These are phyloP conservation scores for Eulemur rufifrons DNA, from an alignment of 2,113 vertebrate species.

Conservation along the genomic window DNA sequence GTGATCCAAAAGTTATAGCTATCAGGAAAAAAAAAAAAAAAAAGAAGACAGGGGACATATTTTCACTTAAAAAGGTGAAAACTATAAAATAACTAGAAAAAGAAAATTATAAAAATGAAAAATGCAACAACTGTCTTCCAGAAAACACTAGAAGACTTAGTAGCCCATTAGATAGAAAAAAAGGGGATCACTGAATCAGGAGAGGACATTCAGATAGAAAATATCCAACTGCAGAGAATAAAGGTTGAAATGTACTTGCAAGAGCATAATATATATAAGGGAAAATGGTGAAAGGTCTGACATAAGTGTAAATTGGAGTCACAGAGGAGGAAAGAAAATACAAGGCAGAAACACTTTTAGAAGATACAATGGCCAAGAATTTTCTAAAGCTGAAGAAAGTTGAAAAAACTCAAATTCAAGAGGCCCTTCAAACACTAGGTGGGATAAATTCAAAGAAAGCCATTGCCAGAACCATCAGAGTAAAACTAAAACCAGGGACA, in stretches of 20 bases:
- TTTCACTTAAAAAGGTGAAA: not conserved
- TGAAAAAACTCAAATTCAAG: not conserved
- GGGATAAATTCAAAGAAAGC: not conserved
- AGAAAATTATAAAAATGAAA: not conserved
- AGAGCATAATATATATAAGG: not conserved
- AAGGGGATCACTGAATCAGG: not conserved
- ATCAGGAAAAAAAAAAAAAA: not conserved
- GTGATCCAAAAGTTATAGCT: not conserved
- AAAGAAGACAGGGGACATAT: not conserved
- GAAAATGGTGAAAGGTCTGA: not conserved
- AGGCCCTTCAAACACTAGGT: not conserved
- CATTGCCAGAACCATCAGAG: not conserved
- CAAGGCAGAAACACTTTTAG: not conserved
- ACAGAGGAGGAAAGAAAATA: not conserved
- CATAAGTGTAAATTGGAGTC: not conserved
- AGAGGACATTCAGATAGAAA: not conserved
- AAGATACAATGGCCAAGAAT: not conserved
- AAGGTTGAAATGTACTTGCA: not conserved
- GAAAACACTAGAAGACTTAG: not conserved
- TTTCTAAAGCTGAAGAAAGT: not conserved
- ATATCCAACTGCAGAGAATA: not conserved
- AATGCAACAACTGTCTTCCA: not conserved
- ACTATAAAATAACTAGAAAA: not conserved
- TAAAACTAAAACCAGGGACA: not conserved
- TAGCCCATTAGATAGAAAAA: not conserved